These are phyloP conservation scores for Callyntrura sp. DNA, from an alignment of 2,888 invertebrate species.

Conservation along the genomic window DNA sequence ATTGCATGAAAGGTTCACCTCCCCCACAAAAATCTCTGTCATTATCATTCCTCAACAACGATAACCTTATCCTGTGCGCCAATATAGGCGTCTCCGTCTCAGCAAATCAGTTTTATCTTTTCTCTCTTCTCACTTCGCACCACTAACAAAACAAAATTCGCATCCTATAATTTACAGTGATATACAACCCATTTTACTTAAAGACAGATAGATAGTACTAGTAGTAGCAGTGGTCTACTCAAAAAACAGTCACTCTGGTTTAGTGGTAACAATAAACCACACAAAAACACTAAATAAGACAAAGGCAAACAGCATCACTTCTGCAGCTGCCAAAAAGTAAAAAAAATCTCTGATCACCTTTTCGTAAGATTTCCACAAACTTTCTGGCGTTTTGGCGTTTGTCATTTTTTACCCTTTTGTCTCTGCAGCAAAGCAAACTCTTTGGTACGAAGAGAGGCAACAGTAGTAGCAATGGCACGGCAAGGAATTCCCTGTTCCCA, in stretches of 20 bases:
- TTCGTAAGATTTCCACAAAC: background rate
- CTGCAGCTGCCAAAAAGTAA: too few relatives aligned
- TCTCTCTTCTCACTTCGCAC: background rate
- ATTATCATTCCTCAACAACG: background rate
- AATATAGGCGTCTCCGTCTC: too few relatives aligned
- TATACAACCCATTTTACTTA: background rate
- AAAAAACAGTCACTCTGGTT: too few relatives aligned
- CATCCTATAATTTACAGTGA: background rate
- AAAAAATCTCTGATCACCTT: too few relatives aligned
- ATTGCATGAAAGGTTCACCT: background rate
- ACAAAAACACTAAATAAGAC: too few relatives aligned
- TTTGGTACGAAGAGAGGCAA: background rate
- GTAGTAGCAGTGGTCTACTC: too few relatives aligned
- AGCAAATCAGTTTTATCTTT: too few relatives aligned
- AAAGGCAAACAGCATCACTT: too few relatives aligned
- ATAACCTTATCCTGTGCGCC: too few relatives aligned
- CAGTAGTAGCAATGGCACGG: background rate
- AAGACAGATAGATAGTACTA: too few relatives aligned
- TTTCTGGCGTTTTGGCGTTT: background rate
- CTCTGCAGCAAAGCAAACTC: background rate
- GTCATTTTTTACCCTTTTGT: background rate
- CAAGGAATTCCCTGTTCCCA: constrained; percentile 31
- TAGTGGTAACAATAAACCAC: background rate
- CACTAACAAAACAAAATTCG: background rate
- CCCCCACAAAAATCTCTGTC: constrained; percentile 6